phyloP scores from a whole-genome alignment of 2,113 vertebrate species.

The Herpetotheres cachinnans region DNA sequence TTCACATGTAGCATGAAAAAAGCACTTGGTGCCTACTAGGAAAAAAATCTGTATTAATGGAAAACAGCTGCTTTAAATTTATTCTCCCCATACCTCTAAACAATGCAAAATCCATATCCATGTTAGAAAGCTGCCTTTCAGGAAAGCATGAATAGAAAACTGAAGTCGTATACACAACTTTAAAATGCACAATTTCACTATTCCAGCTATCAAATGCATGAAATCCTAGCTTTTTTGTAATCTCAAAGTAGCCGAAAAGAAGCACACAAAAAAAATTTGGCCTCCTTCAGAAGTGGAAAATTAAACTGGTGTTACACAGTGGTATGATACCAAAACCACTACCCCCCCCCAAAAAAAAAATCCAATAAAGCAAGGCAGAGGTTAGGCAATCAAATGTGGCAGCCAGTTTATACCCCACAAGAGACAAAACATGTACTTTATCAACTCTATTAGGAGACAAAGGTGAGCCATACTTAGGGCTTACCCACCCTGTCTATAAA shows the following conservation, averaged over 20 bases:
- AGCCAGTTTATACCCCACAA: background rate
- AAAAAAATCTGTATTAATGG: background rate
- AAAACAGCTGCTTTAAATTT: background rate
- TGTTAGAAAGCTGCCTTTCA: background rate
- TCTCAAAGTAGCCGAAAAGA: background rate
- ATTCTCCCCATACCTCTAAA: background rate
- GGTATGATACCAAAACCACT: background rate
- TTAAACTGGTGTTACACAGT: background rate
- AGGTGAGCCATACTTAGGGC: background rate
- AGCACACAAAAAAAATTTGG: background rate
- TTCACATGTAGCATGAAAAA: background rate
- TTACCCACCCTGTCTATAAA: background rate
- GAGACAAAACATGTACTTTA: background rate
- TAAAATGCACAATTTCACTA: background rate
- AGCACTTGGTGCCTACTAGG: background rate
- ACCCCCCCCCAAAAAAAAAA: background rate
- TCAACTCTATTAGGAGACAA: background rate
- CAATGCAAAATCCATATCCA: background rate
- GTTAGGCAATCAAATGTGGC: background rate
- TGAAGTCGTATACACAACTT: background rate
- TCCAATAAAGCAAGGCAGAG: background rate
- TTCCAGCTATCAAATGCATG: background rate
- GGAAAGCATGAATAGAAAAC: background rate
- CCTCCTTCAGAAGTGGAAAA: background rate
- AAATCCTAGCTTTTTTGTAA: background rate